Evolutionary conservation across 2,888 invertebrate genomes (phyloP), one percentile per base, ranked within the genome.

Genomic region (Carpatolechia fugitivella): DNA sequence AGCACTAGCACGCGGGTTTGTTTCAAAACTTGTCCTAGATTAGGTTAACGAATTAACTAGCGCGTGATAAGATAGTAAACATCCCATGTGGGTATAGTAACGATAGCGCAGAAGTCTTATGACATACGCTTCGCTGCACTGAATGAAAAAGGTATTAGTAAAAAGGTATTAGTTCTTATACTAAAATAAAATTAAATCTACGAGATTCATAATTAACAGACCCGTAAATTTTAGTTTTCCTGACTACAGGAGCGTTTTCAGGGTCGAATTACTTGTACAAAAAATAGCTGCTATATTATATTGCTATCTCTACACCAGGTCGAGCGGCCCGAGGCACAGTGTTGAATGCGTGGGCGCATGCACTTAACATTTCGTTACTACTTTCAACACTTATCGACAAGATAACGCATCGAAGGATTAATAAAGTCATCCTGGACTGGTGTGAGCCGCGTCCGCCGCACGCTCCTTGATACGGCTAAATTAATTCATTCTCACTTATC

Each of bases 61-160:
- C 75, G 72, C 70, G 24, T 24, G 83, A 87, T 85, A 82, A 85
- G 82, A 87, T 86, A 85, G 78, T 77, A 80, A 76, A 79, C 81
- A 76, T 71, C 79, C 78, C 78, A 85, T 83, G 78, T 81, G 80
- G 64, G 59, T 56, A 54, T 44, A 48, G 11, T 58, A 38, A 38
- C 57, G 24, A 24, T 24, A 24, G 24, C 24, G 24, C 24, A 24
- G 24, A 6, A 24, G 24, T 24, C 24, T n/a, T n/a, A n/a, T n/a
- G n/a, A n/a, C n/a, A n/a, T n/a, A n/a, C n/a, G n/a, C n/a, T n/a
- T n/a, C n/a, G n/a, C 24, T 24, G 24, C 3, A 24, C 3, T 4
- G 3, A 24, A 24, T 3, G 24, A 24, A 24, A 24, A 24, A 24
- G 24, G 6, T 24, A 6, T 4, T 24, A 4, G 3, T 24, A 24